Conservation (phyloP, 2,797 vertebrate genomes). For the Paramormyrops hopkinsi region DNA sequence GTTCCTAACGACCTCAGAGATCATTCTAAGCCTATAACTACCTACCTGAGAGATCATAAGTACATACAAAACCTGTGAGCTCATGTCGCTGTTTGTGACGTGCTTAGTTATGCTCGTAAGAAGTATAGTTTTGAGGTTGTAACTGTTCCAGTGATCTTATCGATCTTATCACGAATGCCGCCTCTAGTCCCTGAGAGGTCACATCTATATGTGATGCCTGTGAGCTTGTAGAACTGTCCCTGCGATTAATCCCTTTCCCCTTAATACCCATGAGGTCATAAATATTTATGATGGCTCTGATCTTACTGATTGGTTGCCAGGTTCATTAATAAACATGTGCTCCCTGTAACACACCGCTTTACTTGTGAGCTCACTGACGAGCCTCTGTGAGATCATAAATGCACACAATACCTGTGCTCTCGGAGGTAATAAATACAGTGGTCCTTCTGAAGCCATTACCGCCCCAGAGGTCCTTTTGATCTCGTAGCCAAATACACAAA, state of each 20-base stretch:
- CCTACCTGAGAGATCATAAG: not conserved
- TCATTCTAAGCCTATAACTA: not conserved
- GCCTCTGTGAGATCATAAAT: not conserved
- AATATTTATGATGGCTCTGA: not conserved
- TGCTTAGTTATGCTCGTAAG: not conserved
- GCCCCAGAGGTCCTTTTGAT: not conserved
- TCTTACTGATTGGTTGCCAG: not conserved
- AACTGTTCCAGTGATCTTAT: not conserved
- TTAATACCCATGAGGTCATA: not conserved
- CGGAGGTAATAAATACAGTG: not conserved
- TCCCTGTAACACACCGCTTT: not conserved
- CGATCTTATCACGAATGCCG: not conserved
- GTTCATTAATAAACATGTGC: not conserved
- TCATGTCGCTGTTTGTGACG: not conserved
- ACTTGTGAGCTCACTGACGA: not conserved
- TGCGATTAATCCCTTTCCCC: not conserved
- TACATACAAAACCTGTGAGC: not conserved
- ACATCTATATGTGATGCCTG: not conserved
- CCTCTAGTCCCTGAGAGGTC: not conserved
- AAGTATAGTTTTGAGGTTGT: not conserved
- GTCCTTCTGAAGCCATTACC: not conserved
- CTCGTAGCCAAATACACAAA: not conserved
- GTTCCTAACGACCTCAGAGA: not conserved
- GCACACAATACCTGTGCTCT: not conserved
- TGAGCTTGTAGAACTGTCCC: not conserved